Evolutionary conservation across 2,113 vertebrate genomes (phyloP).

Genomic region (Rhynchomys soricoides): DNA sequence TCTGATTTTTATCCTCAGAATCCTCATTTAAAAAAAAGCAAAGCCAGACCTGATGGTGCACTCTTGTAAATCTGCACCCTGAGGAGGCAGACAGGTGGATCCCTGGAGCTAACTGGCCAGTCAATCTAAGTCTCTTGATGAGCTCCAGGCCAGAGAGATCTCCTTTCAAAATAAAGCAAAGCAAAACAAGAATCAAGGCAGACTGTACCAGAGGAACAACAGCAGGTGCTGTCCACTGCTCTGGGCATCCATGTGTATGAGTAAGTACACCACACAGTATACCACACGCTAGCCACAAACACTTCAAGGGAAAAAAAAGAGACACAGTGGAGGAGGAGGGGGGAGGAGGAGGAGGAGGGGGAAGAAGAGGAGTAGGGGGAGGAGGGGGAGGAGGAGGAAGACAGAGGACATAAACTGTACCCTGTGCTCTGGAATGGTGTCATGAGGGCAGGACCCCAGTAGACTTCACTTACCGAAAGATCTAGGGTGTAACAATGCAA

Average conservation of each 20-base stretch:
- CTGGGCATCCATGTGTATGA: not conserved
- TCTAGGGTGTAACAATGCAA: not conserved
- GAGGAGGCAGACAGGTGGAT: not conserved
- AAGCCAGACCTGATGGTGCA: not conserved
- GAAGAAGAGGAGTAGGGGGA: too few relatives aligned
- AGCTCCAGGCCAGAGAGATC: not conserved
- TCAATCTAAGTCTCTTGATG: not conserved
- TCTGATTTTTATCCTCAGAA: not conserved
- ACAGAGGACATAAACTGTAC: too few relatives aligned
- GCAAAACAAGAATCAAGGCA: not conserved
- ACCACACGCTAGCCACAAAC: not conserved
- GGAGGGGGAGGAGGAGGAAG: too few relatives aligned
- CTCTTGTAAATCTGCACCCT: not conserved
- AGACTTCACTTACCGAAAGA: not conserved
- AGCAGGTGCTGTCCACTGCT: not conserved
- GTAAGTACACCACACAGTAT: not conserved
- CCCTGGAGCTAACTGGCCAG: not conserved
- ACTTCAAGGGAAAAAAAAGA: not conserved
- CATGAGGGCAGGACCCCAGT: not conserved
- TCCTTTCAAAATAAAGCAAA: not conserved
- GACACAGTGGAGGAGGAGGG: not conserved
- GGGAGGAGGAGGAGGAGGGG: too few relatives aligned
- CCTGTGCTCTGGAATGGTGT: not conserved
- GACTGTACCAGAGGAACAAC: not conserved
- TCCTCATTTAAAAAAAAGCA: not conserved